phyloP scores from a whole-genome alignment of 2,888 invertebrate genomes.

The Harmothoe impar region DNA sequence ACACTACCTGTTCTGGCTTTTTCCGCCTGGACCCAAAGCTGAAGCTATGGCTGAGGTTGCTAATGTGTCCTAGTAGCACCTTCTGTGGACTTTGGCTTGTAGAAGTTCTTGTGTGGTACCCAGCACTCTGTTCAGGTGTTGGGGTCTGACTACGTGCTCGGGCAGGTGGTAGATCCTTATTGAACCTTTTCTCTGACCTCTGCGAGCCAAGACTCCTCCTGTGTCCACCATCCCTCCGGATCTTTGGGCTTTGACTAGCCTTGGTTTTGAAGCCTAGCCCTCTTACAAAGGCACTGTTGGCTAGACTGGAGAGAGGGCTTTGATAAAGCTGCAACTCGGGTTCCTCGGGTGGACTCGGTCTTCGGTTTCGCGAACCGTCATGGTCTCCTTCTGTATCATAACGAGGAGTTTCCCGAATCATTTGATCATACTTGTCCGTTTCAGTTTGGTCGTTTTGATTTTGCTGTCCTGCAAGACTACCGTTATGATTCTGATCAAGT shows the following conservation, averaged over 20 bases:
- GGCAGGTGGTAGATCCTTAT: background rate
- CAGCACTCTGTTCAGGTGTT: background rate
- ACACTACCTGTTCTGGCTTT: background rate
- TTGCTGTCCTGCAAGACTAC: too few species aligned
- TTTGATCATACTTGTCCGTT: too few species aligned
- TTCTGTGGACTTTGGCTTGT: background rate
- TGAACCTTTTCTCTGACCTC: background rate
- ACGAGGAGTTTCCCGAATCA: too few species aligned
- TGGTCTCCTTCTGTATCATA: too few species aligned
- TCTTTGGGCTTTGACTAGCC: background rate
- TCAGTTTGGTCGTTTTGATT: too few species aligned
- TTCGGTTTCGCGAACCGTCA: too few species aligned
- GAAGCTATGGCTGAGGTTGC: slow-evolving; percentile 48
- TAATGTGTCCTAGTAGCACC: background rate
- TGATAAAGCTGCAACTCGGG: too few species aligned
- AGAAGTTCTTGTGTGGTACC: background rate
- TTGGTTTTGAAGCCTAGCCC: background rate
- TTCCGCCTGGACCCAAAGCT: slow-evolving; percentile 36
- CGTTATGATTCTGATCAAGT: too few species aligned
- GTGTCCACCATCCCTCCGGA: background rate
- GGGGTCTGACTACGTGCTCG: background rate
- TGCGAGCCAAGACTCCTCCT: slow-evolving; percentile 31
- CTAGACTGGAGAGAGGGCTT: too few species aligned
- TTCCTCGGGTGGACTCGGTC: too few species aligned
- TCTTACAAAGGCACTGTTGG: slow-evolving; percentile 10